Base-by-base conservation (phyloP, 2,113 vertebrate genomes). In the Neodon shergylaensis region DNA sequence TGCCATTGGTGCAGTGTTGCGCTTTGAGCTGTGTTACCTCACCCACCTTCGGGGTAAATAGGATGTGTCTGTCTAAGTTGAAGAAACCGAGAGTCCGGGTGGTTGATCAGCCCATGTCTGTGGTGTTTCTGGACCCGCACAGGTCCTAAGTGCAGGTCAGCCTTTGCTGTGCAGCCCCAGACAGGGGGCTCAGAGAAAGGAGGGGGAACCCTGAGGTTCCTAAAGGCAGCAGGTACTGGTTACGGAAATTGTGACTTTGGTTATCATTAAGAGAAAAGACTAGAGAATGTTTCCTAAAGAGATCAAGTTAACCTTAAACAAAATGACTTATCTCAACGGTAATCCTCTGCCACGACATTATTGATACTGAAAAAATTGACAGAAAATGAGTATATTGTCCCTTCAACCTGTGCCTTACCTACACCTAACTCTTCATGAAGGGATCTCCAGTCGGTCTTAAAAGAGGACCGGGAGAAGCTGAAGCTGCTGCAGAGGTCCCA, bases 401-500 rank as follows among this genome's bases (percentile, higher is more conserved):
- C 44, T 28, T 19, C 0, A 12, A 31, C 14, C 31, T 12, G 42
- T 96, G 47, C 94, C 88, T 95, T 1, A 6, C n/a, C 7, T 83
- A 0, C 93, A 28, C 91, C 68, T 93, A 0, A 52, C 72, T 95
- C 88, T 87, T 92, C 39, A 3, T 96, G 97, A 72, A 99, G 99
- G 95, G 98, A 99, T 89, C 92, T 98, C 90, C 99, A 99, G 68
- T 97, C 97, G 0, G 99, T 99, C 91, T 97, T 99, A 93, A 97
- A 98, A 94, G 99, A 99, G 92, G 99, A 99, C 98, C 98, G 99
- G 42, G 98, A 99, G 96, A 98, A 98, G 93, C 97, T 99, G 95
- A 98, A 98, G 96, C 98, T 98, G 81, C 99, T 99, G 99, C 99
- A 99, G 98, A 99, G 98, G 96, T 98, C 98, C 82, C 99, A 99